Evolutionary conservation across 1,140 invertebrate species (phyloP), one percentile per base, ranked within the genome.

Genomic region (Diuraphis noxia): DNA sequence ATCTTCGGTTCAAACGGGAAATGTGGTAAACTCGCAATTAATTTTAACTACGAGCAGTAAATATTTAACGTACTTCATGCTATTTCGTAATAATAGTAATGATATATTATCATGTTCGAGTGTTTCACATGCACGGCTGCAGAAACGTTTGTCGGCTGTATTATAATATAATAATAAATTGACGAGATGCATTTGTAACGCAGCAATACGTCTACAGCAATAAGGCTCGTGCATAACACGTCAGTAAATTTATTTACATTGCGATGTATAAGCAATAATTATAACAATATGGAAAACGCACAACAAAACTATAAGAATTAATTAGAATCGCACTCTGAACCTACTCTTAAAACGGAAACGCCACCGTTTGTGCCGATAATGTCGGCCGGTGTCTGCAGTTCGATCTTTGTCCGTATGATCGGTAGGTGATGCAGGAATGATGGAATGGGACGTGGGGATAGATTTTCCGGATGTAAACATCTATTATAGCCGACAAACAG

Each of bases 1-100:
- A n/a, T 72, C 56, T 72, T 72, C 56, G 34, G 19, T 84, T 81
- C 23, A 13, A 41, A 84, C 25, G 10, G n/a, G 19, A 84, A 41
- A 84, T 84, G 40, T 13, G 23, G 34, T 81, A 81, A 38, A 81
- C 23, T 40, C 9, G 23, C 79, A 81, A 81, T 81, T 81, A 81
- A 81, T 81, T 81, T 81, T 23, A 81, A 81, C 36, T 40, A 25
- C 79, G 23, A 81, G 40, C 79, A 40, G 79, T 81, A 81, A 81
- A 81, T 81, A 81, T 81, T 81, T 40, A 81, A 81, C 79, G 79
- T 40, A 4, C 5, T 81, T 81, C 23, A 8, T 81, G 79, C 21
- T 81, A 81, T 81, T 81, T 23, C 79, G 36, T 40, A 81, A 81
- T 81, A 38, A 77, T 79, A 40, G 40, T 81, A 38, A 77, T 79